Evolutionary conservation across 1,140 invertebrate species (phyloP).

Genomic region (Aphaenogaster ashmeadi): DNA sequence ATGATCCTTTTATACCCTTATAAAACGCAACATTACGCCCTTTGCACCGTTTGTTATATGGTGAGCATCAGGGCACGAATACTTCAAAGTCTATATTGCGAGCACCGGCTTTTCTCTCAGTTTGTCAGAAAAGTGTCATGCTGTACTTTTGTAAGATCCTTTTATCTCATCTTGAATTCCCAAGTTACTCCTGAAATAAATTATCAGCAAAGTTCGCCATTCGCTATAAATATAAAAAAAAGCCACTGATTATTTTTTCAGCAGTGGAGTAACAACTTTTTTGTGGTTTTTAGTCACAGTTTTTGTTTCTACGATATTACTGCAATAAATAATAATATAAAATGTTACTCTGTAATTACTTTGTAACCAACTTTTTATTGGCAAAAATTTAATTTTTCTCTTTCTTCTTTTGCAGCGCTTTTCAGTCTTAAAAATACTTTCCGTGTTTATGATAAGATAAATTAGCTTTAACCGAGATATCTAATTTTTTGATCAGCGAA

Average conservation of each 20-base stretch:
- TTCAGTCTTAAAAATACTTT: not conserved
- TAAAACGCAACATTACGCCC: conserved; percentile 29
- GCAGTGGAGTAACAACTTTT: not conserved
- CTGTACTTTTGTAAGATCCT: conserved; percentile 6
- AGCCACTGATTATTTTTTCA: conserved; percentile 10
- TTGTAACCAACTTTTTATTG: not conserved
- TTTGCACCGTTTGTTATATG: conserved; percentile 42
- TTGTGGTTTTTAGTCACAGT: not conserved
- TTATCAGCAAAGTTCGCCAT: conserved; percentile 15
- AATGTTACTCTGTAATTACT: not conserved
- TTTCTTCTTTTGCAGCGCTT: not conserved
- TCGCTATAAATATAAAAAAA: not conserved
- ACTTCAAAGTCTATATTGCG: conserved; percentile 29
- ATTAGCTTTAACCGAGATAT: conserved; percentile 30
- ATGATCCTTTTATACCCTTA: conserved; percentile 20
- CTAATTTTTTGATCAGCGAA: not conserved
- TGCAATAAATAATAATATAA: not conserved
- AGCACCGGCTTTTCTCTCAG: not conserved
- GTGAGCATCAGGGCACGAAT: not conserved
- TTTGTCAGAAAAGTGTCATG: conserved; percentile 16
- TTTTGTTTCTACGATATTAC: not conserved
- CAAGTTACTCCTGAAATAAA: conserved; percentile 6
- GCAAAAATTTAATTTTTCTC: not conserved
- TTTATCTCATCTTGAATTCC: conserved; percentile 17
- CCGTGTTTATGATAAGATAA: not conserved